Base-by-base conservation (phyloP, 2,888 invertebrate species). In the Stictocephala bisonia region DNA sequence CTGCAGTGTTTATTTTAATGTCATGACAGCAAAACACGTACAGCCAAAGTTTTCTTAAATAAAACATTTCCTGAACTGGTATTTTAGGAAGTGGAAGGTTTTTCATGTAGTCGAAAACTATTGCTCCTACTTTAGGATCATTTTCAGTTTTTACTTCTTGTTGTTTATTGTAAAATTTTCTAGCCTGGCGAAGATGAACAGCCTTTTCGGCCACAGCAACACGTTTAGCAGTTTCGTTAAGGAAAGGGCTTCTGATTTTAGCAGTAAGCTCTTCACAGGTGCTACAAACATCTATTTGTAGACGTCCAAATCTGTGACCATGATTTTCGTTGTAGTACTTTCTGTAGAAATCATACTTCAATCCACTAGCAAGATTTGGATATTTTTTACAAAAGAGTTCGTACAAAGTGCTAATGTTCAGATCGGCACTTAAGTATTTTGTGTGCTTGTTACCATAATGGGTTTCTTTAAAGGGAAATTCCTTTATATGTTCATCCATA, bases 1-100 rank as follows among this genome's bases (percentile, higher is more conserved):
- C 41, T n/a, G 77, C 77, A 48, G 76, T 73, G 60, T 78, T 78
- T 22, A 74, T 75, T 22, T 31, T 31, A 20, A 58, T 24, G 13
- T 78, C 68, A 66, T 77, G 74, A 31, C 76, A 71, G 31, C 75
- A 66, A 71, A 78, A 78, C 27, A 74, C 75, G 72, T 75, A 73
- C n/a, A 76, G 24, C 71, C 74, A 77, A 24, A 64, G 26, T 29
- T 71, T 35, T 9, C 56, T 3, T 1, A 53, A 31, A 11, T 69
- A 53, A 24, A 69, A 69, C 0, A 69, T 27, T 31, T 71, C 71
- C 31, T 71, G 60, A 0, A 64, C 60, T 15, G 29, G 71, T 7
- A 71, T 0, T n/a, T n/a, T 3, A 4, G 64, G 72, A 6, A 72
- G 13, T 11, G 72, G 64, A 4, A 67, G 40, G 35, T 72, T 72